Conservation (phyloP, 2,113 vertebrate genomes). For the Eudyptes chrysolophus region DNA sequence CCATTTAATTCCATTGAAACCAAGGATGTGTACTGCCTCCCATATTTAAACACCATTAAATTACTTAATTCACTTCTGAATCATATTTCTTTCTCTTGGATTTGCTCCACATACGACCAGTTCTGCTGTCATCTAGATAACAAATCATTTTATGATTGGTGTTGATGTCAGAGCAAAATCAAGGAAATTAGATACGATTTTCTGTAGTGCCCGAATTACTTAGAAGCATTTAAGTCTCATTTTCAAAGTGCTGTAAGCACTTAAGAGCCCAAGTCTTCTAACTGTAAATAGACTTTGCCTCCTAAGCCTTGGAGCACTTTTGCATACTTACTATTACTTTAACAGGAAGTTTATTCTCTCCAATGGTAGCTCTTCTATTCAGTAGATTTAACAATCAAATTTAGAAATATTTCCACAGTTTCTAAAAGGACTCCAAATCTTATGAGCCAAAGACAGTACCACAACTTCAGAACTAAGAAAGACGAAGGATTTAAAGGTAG, state of each 20-base stretch:
- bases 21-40: not conserved
- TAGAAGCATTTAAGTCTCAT: slow-evolving; percentile 14
- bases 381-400: not conserved
- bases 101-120: not conserved
- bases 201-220: slow-evolving; percentile 5
- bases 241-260: not conserved
- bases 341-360: not conserved
- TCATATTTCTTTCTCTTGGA: not conserved
- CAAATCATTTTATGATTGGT: slow-evolving; percentile 12
- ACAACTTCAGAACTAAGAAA: not conserved
- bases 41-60: not conserved
- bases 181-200: slow-evolving; percentile 18
- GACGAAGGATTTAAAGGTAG: not conserved
- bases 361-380: not conserved
- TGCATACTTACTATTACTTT: not conserved
- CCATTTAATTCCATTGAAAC: not conserved
- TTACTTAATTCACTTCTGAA: slow-evolving; percentile 29
- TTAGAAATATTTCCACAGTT: slow-evolving; percentile 3
- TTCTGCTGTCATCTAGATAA: not conserved
- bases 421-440: not conserved
- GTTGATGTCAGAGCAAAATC: slow-evolving; percentile 7
- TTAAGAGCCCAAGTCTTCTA: not conserved
- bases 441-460: not conserved
- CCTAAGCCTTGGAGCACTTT: not conserved
- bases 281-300: not conserved